Base-by-base conservation (phyloP, 2,888 invertebrate species). In the Alloplasta piceator region DNA sequence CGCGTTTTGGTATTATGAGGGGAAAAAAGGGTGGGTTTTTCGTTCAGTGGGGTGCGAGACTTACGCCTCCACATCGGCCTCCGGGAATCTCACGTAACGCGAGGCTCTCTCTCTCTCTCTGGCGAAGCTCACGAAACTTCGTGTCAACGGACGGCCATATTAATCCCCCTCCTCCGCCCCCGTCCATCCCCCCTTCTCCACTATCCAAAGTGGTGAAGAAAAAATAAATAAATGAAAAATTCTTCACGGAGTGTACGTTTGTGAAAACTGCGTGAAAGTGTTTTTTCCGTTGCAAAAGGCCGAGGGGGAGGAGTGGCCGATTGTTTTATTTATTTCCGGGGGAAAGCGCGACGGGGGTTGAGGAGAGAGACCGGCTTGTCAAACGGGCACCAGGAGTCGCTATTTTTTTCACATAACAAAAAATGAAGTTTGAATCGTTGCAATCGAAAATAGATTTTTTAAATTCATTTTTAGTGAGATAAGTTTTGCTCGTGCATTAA, bases 101-200 rank as follows among this genome's bases (percentile, higher is more conserved):
- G 56, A 26, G 70, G 68, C 75, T 70, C 68, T 56, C 67, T 26
- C 77, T n/a, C n/a, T n/a, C n/a, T n/a, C n/a, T n/a, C 67, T 58
- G 64, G 75, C 81, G 80, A 77, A 78, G 81, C 76, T 76, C 76
- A 82, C 75, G 84, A 84, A 81, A 82, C 78, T 83, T 82, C 83
- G 78, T 82, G 84, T 82, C 83, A 83, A 84, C 84, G 86, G 86
- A 86, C 88, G 84, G 88, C 87, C 88, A 87, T 88, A 84, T 86
- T 87, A 86, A 87, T 84, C 85, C 83, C 81, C 85, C 83, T 61
- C 50, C 12, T 9, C 1, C 6, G 48, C 6, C 56, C 6, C 41
- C 50, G 48, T 7, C 26, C 26, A n/a, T 9, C 52, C 52, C 38
- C 16, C 46, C n/a, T 1, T 36, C 5, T 6, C 14, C 36, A 9